phyloP scores from a whole-genome alignment of 2,888 invertebrate genomes.

The Callinectes sapidus region DNA sequence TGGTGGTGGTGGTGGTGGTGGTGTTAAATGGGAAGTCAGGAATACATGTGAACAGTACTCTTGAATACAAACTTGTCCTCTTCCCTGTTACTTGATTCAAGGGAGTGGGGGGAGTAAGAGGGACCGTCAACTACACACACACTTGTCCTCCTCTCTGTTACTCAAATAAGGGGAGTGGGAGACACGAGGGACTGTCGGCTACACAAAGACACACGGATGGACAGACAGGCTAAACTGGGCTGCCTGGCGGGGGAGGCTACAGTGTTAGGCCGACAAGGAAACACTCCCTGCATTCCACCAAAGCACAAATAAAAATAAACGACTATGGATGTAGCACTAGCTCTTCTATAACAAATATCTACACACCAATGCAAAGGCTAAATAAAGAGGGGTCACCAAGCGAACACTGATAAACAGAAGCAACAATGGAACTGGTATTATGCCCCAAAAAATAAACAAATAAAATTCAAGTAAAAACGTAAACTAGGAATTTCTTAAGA shows the following conservation, averaged over 20 bases:
- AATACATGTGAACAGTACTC: not conserved
- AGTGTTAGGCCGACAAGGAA: not conserved
- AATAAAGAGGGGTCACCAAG: conserved; percentile 5
- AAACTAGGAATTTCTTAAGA: not conserved
- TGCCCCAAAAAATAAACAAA: not conserved
- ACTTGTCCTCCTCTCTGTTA: not conserved
- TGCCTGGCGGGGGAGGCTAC: not conserved
- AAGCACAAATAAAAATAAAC: not conserved
- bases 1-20: not conserved
- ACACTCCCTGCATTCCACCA: not conserved
- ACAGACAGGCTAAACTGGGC: not conserved
- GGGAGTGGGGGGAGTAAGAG: not conserved
- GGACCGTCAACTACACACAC: not conserved
- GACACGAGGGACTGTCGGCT: not conserved
- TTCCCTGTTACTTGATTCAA: not conserved
- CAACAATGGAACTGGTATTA: not conserved
- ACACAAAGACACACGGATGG: not conserved
- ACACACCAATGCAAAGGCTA: not conserved
- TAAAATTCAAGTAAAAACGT: not conserved
- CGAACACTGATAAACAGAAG: not conserved
- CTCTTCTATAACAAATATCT: not conserved
- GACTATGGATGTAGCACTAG: not conserved
- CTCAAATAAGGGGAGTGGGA: not conserved
- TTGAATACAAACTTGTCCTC: conserved; percentile 1
- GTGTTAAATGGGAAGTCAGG: not conserved